These are phyloP conservation scores for Neomorphus geoffroyi DNA, from an alignment of 2,797 vertebrate genomes.

Conservation along the genomic window DNA sequence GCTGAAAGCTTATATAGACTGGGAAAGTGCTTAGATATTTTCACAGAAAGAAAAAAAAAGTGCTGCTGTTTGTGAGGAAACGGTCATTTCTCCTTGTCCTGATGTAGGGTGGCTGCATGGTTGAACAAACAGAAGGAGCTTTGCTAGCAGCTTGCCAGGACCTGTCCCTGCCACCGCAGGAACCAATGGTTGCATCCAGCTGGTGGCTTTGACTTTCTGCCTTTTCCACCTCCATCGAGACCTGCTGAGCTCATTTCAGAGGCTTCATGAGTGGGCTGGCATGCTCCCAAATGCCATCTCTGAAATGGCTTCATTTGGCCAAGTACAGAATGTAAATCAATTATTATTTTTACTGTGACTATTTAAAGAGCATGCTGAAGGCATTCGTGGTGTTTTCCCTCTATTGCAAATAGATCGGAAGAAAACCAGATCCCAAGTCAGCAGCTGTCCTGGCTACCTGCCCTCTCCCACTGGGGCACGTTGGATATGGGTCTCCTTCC, in stretches of 20 bases:
- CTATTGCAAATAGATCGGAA: not conserved
- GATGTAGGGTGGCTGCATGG: not conserved
- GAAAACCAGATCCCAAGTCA: not conserved
- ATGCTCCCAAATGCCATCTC: rapidly evolving
- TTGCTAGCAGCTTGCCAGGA: rapidly evolving
- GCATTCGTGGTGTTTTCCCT: rapidly evolving
- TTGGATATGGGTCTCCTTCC: not conserved
- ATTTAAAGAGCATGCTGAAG: rapidly evolving
- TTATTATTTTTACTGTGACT: not conserved
- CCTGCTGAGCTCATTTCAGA: not conserved
- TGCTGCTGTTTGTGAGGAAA: not conserved
- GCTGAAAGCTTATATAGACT: not conserved
- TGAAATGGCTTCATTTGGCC: not conserved
- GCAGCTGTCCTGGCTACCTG: not conserved
- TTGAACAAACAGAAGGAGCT: not conserved
- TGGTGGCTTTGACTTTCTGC: not conserved
- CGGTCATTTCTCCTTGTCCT: not conserved
- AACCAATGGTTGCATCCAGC: not conserved
- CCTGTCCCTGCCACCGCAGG: not conserved
- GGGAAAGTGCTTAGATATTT: not conserved
- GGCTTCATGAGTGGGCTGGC: not conserved
- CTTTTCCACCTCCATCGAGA: not conserved
- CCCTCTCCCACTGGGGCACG: rapidly evolving
- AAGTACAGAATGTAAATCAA: rapidly evolving
- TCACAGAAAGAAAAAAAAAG: not conserved